Conservation (phyloP, 35 echinoderm and acorn worm genomes). For the Apostichopus parvimensis region DNA sequence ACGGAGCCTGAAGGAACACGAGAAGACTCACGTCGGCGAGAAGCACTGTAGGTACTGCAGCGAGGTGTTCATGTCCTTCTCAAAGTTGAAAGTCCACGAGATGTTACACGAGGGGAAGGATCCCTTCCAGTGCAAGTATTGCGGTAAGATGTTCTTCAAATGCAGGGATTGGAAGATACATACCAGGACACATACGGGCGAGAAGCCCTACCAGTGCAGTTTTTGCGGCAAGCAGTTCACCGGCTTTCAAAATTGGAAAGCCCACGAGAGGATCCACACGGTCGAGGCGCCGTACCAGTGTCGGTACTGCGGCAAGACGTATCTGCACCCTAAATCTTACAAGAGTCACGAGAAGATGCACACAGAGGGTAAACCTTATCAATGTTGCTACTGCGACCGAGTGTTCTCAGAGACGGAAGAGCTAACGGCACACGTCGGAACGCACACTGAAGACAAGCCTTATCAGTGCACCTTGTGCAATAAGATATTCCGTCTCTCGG, state of each 20-base stretch:
- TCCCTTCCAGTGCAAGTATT: neutral
- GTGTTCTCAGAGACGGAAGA: neutral
- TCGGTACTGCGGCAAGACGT: neutral
- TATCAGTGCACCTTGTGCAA: too few species aligned
- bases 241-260: neutral
- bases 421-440: neutral
- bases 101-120: neutral
- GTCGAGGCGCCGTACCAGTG: neutral
- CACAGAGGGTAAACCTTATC: neutral
- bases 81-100: neutral
- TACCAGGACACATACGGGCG: neutral
- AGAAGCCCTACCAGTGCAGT: neutral
- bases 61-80: neutral
- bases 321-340: neutral
- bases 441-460: too few species aligned
- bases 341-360: neutral
- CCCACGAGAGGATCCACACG: neutral
- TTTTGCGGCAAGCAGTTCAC: neutral
- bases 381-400: neutral
- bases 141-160: neutral
- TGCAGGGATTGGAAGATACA: neutral
- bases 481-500: too few species aligned
- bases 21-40: neutral
- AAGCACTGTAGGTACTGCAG: neutral
- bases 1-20: neutral